phyloP scores from a whole-genome alignment of 2,888 invertebrate genomes.

The Cosmia pyralina region DNA sequence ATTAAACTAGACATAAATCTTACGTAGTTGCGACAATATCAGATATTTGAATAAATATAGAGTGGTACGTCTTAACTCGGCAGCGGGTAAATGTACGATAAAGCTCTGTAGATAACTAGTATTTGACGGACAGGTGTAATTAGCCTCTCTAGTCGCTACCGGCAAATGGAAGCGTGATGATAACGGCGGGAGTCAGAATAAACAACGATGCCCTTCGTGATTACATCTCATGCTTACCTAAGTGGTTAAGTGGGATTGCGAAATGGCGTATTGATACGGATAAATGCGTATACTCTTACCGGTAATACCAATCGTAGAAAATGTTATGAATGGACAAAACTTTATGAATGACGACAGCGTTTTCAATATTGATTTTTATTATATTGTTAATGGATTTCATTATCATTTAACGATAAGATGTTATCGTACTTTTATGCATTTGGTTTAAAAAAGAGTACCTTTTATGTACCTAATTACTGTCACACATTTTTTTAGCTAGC shows the following conservation, averaged over 20 bases:
- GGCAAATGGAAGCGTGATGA: slow-evolving; percentile 79
- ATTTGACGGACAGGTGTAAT: slow-evolving; percentile 87
- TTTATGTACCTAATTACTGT: background rate
- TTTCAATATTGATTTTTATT: slow-evolving; percentile 1
- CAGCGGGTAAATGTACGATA: slow-evolving; percentile 80
- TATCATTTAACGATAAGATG: slow-evolving; percentile 24
- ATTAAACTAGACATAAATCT: slow-evolving; percentile 68
- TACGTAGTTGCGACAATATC: slow-evolving; percentile 65
- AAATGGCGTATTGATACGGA: slow-evolving; percentile 68
- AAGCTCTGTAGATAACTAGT: slow-evolving; percentile 77
- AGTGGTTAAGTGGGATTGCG: slow-evolving; percentile 80
- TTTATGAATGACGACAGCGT: slow-evolving; percentile 53
- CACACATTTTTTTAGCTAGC: slow-evolving; percentile 29
- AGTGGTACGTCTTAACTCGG: slow-evolving; percentile 68
- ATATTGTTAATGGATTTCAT: slow-evolving; percentile 1
- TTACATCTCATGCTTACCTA: slow-evolving; percentile 73
- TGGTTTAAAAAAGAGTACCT: background rate
- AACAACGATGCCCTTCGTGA: slow-evolving; percentile 85
- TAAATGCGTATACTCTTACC: slow-evolving; percentile 33
- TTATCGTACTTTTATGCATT: slow-evolving; percentile 17
- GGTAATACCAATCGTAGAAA: slow-evolving; percentile 31
- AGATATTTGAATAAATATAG: slow-evolving; percentile 69
- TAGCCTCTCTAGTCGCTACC: slow-evolving; percentile 78
- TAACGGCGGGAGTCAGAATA: slow-evolving; percentile 76
- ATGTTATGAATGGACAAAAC: slow-evolving; percentile 53